Percentiles rank a stretch among this genome's conserved stretches.
Evolutionary conservation across 2,113 vertebrate species (phyloP).

Genomic region (Rhegmatorhina hoffmannsi): DNA sequence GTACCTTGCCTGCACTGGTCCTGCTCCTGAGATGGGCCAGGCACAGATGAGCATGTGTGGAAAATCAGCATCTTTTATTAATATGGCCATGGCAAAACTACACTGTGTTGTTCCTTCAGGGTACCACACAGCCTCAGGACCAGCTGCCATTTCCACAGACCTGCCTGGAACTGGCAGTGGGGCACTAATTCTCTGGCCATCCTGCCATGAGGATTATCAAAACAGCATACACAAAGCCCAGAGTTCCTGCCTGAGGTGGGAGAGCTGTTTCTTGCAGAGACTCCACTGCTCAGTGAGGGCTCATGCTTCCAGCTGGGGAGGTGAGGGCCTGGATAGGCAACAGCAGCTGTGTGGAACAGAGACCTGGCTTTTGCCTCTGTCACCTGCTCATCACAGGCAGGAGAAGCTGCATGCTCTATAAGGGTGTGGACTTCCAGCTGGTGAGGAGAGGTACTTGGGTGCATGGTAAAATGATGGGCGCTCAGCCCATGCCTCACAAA

Average conservation of each 20-base stretch:
- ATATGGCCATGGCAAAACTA: not conserved
- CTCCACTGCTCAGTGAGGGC: not conserved
- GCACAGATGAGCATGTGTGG: not conserved
- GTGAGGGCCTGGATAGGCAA: too few relatives aligned
- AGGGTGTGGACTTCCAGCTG: too few relatives aligned
- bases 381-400: too few relatives aligned
- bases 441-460: too few relatives aligned
- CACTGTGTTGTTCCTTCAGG: not conserved
- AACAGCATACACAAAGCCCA: not conserved
- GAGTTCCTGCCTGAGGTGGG: not conserved
- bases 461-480: too few relatives aligned
- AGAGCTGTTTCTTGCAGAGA: not conserved
- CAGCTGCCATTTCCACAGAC: not conserved
- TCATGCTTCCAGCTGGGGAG: not conserved
- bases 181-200: not conserved
- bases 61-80: not conserved
- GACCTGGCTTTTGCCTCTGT: too few relatives aligned
- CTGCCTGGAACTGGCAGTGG: too few relatives aligned
- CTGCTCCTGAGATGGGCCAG: not conserved
- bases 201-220: too few relatives aligned
- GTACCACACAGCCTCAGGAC: not conserved
- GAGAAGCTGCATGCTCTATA: too few relatives aligned
- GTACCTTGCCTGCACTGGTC: not conserved
- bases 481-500: too few relatives aligned
- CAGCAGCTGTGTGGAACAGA: not conserved